phyloP scores from a whole-genome alignment of 2,113 vertebrate genomes.

The Peromyscus leucopus region DNA sequence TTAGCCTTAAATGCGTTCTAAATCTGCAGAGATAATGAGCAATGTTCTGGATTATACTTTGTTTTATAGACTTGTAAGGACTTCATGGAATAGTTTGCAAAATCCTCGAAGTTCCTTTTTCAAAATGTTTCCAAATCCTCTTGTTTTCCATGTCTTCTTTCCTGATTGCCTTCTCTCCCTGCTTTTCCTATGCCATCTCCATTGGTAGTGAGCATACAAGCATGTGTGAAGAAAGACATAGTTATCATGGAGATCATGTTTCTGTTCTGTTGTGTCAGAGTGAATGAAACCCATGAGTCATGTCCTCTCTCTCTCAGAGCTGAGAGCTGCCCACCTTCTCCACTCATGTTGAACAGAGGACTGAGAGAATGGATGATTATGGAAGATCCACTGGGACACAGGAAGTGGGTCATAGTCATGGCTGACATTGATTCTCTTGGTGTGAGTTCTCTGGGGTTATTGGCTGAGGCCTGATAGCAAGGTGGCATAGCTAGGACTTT shows the following conservation, averaged over 20 bases:
- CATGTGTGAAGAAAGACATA: background rate
- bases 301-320: background rate
- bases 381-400: background rate
- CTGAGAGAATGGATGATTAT: background rate
- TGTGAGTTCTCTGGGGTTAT: background rate
- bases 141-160: background rate
- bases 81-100: background rate
- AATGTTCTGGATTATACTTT: background rate
- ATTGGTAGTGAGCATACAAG: fast-evolving
- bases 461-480: background rate
- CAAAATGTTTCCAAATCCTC: background rate
- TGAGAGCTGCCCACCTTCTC: background rate
- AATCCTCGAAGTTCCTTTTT: background rate
- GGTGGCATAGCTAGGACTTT: background rate
- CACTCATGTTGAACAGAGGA: background rate
- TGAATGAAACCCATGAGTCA: background rate
- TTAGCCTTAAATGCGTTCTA: background rate
- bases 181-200: background rate
- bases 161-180: background rate
- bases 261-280: background rate
- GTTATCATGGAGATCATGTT: background rate
- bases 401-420: background rate
- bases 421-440: background rate
- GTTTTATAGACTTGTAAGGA: background rate
- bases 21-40: background rate